Evolutionary conservation across 2,797 vertebrate species (phyloP).

Genomic region (Bovichtus variegatus): DNA sequence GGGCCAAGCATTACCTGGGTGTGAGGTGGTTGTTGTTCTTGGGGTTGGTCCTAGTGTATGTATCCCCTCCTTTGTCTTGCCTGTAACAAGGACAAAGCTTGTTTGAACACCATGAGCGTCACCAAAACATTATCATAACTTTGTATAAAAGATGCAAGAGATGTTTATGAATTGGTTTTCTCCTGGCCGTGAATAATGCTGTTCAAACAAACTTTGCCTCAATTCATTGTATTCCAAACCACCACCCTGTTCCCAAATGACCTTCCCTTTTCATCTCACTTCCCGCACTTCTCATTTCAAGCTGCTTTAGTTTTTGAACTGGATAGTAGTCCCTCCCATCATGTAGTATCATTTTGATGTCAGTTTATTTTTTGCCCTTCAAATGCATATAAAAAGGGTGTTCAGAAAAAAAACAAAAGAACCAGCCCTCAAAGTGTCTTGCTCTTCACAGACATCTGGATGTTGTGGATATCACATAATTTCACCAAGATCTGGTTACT

Average conservation of each 20-base stretch:
- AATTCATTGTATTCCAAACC: constrained; percentile 43
- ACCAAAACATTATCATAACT: constrained; percentile 14
- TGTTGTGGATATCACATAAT: constrained; percentile 40
- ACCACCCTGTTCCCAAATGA: constrained; percentile 50
- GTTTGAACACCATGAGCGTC: constrained; percentile 63
- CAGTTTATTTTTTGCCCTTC: background rate
- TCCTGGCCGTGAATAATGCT: constrained; percentile 21
- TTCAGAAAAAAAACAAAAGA: constrained; percentile 1
- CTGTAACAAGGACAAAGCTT: constrained; percentile 52
- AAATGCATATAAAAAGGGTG: background rate
- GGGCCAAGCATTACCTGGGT: constrained; percentile 44
- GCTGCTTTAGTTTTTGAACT: constrained; percentile 54
- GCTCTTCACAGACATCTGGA: background rate
- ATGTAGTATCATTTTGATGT: background rate
- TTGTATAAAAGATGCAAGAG: background rate
- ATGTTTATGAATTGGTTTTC: constrained; percentile 13
- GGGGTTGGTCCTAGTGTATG: constrained; percentile 46
- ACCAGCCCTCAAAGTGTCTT: background rate
- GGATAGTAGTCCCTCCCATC: constrained; percentile 9
- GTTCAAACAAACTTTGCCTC: constrained; percentile 74
- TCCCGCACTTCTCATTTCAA: constrained; percentile 62
- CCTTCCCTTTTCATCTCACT: constrained; percentile 60
- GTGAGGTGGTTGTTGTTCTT: constrained; percentile 41
- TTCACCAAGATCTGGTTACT: constrained; percentile 24
- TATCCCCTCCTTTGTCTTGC: constrained; percentile 40